Base-by-base conservation (phyloP, 1,140 invertebrate species). In the Micrasema longulum region DNA sequence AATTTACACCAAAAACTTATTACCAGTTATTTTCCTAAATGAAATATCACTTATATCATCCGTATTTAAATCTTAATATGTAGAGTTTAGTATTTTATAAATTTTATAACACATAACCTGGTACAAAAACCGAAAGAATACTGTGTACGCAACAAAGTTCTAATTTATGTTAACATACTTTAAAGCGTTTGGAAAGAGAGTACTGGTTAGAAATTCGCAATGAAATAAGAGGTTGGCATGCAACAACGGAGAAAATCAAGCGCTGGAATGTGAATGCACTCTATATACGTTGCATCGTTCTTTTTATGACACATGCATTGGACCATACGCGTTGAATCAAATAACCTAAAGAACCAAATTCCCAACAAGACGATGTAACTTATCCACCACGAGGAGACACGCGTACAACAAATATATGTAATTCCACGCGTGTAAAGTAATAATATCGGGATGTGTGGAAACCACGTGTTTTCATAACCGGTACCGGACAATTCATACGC, bases 401-500 rank as follows among this genome's bases (percentile, higher is more conserved):
- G 10, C 4, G 18, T 14, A 52, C 14, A 52, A 22, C 48, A 52
- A 52, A 52, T 52, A 18, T 22, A 22, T 18, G 48, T 52, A 16
- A 52, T 52, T 52, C 23, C 9, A 38, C 14, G 36, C 35, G 16
- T 60, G 18, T 22, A 41, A 16, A 20, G 36, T 23, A 60, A 41
- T 18, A 60, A 60, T 60, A 60, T 60, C 55, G 35, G 22, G 55
- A 14, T 60, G 55, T 43, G 20, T 22, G 55, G 52, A 57, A 62
- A 69, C 67, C 67, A 69, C 67, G 67, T 69, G 67, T 69, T 69
- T 64, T 64, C 55, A 16, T 35, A 38, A 48, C 55, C 57, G 68
- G 68, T 70, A 57, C 20, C 18, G 64, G 31, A 50, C 47, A 18
- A 64, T 64, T 64, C 36, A 43, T 31, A 55, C 52, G 52, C 16